A percentile compares a stretch with the other conserved stretches of the same genome.
phyloP scores from a whole-genome alignment of 2,888 invertebrate genomes.

The Aleiodes alternator region DNA sequence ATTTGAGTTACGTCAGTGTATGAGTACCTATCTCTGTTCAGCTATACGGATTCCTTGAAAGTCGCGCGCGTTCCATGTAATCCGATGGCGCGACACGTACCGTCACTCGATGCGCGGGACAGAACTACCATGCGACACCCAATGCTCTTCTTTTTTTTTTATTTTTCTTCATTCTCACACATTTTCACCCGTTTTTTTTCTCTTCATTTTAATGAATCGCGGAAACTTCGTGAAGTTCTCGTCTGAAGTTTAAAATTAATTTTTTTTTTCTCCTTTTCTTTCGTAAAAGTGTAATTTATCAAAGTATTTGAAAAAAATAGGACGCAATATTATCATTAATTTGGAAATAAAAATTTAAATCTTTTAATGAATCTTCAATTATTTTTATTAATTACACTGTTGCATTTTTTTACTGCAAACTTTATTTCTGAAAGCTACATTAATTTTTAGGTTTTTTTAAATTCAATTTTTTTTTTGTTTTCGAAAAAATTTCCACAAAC shows the following conservation, averaged over 20 bases:
- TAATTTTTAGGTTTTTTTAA: too few species aligned
- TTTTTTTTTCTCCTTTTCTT: background rate
- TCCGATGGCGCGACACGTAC: slow-evolving; percentile 54
- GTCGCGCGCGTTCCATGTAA: slow-evolving; percentile 48
- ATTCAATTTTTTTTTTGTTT: too few species aligned
- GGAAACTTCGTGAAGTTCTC: background rate
- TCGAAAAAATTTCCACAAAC: too few species aligned
- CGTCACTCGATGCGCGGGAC: slow-evolving; percentile 30
- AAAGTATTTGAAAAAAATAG: too few species aligned
- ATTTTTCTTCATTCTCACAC: background rate
- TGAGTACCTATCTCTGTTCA: slow-evolving; percentile 61
- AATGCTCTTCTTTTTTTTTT: background rate
- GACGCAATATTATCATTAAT: too few species aligned
- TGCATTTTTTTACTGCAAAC: too few species aligned
- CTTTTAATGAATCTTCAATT: too few species aligned
- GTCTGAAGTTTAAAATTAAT: too few species aligned
- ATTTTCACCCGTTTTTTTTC: slow-evolving; percentile 5
- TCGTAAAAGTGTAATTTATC: too few species aligned
- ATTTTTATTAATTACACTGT: too few species aligned
- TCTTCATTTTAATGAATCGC: background rate
- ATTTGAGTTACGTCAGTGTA: slow-evolving; percentile 61
- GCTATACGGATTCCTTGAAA: slow-evolving; percentile 71
- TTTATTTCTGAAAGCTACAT: too few species aligned
- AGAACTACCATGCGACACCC: slow-evolving; percentile 16
- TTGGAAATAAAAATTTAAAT: too few species aligned